A percentile compares a stretch with the other conserved stretches of the same genome.
Evolutionary conservation across 1,140 invertebrate species (phyloP).

Genomic region (Bombus superbus): DNA sequence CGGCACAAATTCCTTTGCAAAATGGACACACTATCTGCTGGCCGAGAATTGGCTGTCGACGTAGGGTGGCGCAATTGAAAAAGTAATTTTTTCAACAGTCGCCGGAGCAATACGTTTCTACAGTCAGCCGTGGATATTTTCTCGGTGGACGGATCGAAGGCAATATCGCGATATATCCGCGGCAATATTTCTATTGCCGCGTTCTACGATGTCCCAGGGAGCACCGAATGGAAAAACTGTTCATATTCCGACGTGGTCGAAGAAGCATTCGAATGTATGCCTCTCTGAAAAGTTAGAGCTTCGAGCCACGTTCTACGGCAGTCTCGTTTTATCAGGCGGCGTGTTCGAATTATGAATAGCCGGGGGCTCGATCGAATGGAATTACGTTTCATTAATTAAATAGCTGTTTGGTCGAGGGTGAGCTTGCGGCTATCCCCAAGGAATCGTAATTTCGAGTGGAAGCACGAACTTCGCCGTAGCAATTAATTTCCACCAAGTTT

Average conservation of each 20-base stretch:
- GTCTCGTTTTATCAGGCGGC: not conserved
- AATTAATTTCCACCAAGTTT: constrained; percentile 40
- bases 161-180: constrained; percentile 42
- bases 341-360: constrained; percentile 5
- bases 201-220: not conserved
- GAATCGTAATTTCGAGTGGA: constrained; percentile 41
- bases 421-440: not conserved
- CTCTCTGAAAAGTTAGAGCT: not conserved
- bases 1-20: constrained; percentile 4
- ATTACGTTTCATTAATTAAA: constrained; percentile 42
- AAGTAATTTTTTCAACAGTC: constrained; percentile 53
- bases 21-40: constrained; percentile 2
- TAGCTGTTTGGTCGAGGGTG: not conserved
- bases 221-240: not conserved
- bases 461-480: not conserved
- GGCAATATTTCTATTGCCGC: constrained; percentile 43
- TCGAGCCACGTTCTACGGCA: not conserved
- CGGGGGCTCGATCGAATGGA: not conserved
- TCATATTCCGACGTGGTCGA: not conserved
- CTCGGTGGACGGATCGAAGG: constrained; percentile 31
- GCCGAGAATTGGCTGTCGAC: constrained; percentile 25
- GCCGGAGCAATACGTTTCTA: constrained; percentile 17
- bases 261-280: not conserved
- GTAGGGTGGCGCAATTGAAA: constrained; percentile 48
- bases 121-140: not conserved